Evolutionary conservation across 2,113 vertebrate species (phyloP).

Genomic region (Galeopterus variegatus): DNA sequence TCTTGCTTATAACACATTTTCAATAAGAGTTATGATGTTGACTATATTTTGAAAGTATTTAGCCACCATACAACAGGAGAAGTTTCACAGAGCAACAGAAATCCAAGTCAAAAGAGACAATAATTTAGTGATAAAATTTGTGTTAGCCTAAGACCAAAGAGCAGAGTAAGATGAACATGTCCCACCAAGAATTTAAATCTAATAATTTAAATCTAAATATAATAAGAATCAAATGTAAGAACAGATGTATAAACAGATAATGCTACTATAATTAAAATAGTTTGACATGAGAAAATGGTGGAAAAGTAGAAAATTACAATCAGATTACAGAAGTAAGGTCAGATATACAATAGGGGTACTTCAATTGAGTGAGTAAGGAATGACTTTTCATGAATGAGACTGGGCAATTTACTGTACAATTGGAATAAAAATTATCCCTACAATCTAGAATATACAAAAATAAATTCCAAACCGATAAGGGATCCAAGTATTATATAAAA

Average conservation of each 20-base stretch:
- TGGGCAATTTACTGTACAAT: neutral
- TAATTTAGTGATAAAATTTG: neutral
- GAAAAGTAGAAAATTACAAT: slow-evolving; percentile 9
- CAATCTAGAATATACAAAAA: neutral
- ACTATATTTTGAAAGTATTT: neutral
- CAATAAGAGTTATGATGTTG: neutral
- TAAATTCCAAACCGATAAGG: neutral
- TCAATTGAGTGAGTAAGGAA: neutral
- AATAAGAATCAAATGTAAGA: neutral
- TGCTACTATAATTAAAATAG: neutral
- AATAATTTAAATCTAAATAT: neutral
- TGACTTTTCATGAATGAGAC: neutral
- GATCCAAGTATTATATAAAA: neutral
- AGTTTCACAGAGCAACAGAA: neutral
- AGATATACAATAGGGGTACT: neutral
- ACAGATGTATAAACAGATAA: slow-evolving; percentile 16
- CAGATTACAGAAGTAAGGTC: neutral
- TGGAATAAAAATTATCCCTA: neutral
- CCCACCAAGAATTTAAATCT: neutral
- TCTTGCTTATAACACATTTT: neutral
- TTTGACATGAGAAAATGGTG: neutral
- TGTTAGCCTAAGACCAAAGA: neutral
- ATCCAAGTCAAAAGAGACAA: neutral
- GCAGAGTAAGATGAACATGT: neutral
- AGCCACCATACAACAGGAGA: neutral